A percentile compares a stretch with the other conserved stretches of the same genome.
These are phyloP conservation scores for Nipponacmea schrenckii DNA, from an alignment of 2,888 invertebrate species.

Conservation along the genomic window DNA sequence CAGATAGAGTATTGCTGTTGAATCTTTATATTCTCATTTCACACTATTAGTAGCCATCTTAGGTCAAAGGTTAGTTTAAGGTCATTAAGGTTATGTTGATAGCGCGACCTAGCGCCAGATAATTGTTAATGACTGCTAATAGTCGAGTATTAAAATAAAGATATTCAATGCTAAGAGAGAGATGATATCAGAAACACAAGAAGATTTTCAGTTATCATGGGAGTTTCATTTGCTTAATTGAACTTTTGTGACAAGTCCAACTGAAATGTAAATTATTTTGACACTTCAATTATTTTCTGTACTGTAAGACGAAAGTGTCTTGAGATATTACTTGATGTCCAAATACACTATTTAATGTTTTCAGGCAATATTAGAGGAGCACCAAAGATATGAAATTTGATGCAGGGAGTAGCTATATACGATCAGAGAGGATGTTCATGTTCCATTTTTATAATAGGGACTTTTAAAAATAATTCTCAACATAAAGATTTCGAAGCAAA, in stretches of 20 bases:
- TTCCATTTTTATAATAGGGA: too few species aligned
- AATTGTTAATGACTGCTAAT: neutral
- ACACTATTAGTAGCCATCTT: neutral
- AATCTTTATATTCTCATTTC: constrained; percentile 1
- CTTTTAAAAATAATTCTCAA: too few species aligned
- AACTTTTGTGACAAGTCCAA: neutral
- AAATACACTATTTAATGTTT: too few species aligned
- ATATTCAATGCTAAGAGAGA: neutral
- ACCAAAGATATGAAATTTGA: too few species aligned
- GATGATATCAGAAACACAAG: constrained; percentile 1
- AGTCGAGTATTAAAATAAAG: neutral
- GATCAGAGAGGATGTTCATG: too few species aligned
- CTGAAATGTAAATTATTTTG: constrained; percentile 3
- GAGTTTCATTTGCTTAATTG: neutral
- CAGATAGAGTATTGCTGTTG: neutral
- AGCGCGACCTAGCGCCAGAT: neutral
- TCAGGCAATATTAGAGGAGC: too few species aligned
- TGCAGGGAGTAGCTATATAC: too few species aligned
- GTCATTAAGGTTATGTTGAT: neutral
- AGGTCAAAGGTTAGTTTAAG: neutral
- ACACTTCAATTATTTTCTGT: neutral
- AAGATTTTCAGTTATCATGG: neutral
- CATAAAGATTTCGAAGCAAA: too few species aligned
- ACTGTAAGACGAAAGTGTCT: too few species aligned
- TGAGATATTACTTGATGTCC: too few species aligned